Conservation (phyloP, 2,113 vertebrate species). For the Zootoca vivipara region DNA sequence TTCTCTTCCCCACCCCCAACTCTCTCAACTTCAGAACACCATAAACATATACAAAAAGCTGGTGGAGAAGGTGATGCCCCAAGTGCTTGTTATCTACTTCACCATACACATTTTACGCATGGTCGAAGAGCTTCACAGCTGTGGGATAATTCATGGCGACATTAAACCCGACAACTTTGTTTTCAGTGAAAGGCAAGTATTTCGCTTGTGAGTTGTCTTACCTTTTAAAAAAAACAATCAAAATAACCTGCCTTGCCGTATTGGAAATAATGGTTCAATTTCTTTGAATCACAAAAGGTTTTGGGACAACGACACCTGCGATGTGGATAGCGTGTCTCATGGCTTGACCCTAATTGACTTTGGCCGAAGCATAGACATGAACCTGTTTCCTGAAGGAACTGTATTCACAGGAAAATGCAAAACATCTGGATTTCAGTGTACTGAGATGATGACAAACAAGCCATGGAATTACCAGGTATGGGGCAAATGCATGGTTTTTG, state of each 20-base stretch:
- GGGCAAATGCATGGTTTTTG: background rate
- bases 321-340: constrained; percentile 79
- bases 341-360: constrained; percentile 91
- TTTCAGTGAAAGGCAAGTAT: constrained; percentile 84
- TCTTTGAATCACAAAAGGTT: constrained; percentile 76
- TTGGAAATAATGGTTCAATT: fast-evolving
- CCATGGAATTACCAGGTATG: constrained; percentile 95
- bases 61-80: constrained; percentile 88
- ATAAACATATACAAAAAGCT: constrained; percentile 88
- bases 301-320: constrained; percentile 80
- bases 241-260: fast-evolving
- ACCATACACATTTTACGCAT: constrained; percentile 87
- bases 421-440: constrained; percentile 94
- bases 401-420: constrained; percentile 86
- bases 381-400: constrained; percentile 86
- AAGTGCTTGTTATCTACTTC: constrained; percentile 88
- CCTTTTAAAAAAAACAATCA: too few relatives aligned
- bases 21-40: constrained; percentile 78
- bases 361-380: constrained; percentile 95
- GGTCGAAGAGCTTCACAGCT: constrained; percentile 86
- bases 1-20: background rate
- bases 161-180: constrained; percentile 97
- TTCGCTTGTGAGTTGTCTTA: background rate
- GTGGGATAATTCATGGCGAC: constrained; percentile 89
- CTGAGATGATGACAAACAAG: constrained; percentile 89